Evolutionary conservation across 2,888 invertebrate species (phyloP).

Genomic region (Epinotia ramella): DNA sequence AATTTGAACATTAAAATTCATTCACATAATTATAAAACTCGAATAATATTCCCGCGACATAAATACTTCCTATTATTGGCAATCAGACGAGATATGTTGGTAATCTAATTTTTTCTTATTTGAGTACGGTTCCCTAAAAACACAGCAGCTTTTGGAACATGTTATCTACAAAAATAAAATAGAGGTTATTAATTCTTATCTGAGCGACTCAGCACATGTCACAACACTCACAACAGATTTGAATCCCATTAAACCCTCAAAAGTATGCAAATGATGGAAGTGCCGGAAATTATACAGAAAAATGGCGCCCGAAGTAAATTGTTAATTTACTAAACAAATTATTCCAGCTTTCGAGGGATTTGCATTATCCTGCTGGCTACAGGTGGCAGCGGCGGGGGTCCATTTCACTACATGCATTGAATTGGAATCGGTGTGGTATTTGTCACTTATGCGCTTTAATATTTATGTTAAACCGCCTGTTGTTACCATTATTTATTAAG

Average conservation of each 20-base stretch:
- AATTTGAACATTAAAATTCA: too few species aligned
- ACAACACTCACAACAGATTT: neutral
- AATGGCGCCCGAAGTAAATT: constrained; percentile 6
- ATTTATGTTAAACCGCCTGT: too few species aligned
- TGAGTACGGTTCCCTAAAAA: neutral
- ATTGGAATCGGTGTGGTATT: neutral
- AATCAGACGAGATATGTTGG: too few species aligned
- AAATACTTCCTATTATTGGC: too few species aligned
- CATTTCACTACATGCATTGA: neutral
- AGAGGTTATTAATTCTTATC: neutral
- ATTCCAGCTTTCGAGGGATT: constrained; percentile 14
- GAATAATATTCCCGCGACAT: too few species aligned
- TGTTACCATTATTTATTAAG: too few species aligned
- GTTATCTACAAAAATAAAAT: neutral
- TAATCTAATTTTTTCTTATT: neutral
- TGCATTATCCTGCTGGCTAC: constrained; percentile 1
- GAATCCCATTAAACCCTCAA: constrained; percentile 6
- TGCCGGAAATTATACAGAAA: constrained; percentile 18
- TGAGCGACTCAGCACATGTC: neutral
- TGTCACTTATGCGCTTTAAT: too few species aligned
- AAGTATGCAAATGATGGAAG: constrained; percentile 27
- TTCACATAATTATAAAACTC: too few species aligned
- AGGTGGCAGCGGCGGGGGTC: neutral
- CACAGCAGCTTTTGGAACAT: neutral
- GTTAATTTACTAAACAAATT: constrained; percentile 6